Base-by-base conservation (phyloP, 37 sponge, comb jelly and placozoan genomes). In the Amphimedon queenslandica region DNA sequence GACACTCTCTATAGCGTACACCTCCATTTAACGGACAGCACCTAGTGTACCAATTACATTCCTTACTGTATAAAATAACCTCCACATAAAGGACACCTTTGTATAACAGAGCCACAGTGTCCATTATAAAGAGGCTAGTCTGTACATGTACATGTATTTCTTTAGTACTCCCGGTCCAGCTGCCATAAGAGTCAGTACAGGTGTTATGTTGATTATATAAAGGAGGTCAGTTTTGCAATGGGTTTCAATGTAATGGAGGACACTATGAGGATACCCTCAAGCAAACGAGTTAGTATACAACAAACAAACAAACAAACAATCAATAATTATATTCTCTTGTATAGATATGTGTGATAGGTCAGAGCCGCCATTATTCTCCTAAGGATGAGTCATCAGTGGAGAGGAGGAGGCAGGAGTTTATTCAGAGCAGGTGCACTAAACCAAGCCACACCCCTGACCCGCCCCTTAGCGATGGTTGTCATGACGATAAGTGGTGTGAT, bases 231-330 rank as follows among this genome's bases (percentile, higher is more conserved):
- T 58, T 70, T 73, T 63, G 77, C 24, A 35, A 81, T 86, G 75
- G 99, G 99, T 64, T 98, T 98, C 63, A 67, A 66, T 23, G 93
- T 92, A 40, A 37, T 69, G 29, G 66, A 84, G 64, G 99, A 98
- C 63, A 58, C 58, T 4, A 56, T 98, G 77, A 87, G 95, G 40
- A 94, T 98, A 36, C 99, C 99, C 10, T 98, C 99, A 39, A 98
- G 90, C 61, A 98, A 98, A 61, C 58, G 89, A 68, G 96, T 95
- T 55, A 74, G 84, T 37, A 18, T n/a, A n/a, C n/a, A n/a, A n/a
- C n/a, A n/a, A 38, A 0, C 16, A 1, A 5, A 6, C 68, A 47
- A 36, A 66, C 66, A 41, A 16, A 30, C 56, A 23, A 43, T 16
- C 42, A 38, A 16, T 51, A 70, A 25, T 40, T 4, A 10, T 31